Base-by-base conservation (phyloP, 2,888 invertebrate genomes). In the Torymus tubicola region DNA sequence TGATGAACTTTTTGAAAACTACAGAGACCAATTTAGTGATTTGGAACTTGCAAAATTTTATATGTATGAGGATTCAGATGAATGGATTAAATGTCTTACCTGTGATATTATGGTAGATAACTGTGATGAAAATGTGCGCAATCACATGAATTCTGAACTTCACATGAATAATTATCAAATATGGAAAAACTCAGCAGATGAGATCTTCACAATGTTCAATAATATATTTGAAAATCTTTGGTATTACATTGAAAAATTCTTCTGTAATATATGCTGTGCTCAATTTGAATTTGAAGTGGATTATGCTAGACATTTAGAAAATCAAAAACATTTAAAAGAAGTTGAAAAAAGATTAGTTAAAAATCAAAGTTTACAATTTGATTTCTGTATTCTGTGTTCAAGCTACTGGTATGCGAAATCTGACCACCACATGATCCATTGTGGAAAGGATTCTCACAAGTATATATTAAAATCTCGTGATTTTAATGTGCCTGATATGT, bases 321-420 rank as follows among this genome's bases (percentile, higher is more conserved):
- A 52, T 14, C 0, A 1, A 14, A 73, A 64, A 2, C 85, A 86
- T 24, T 18, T 11, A 12, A 11, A 67, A 42, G 68, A 84, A 64
- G 50, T 80, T 0, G 76, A 82, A 68, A 78, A 58, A 60, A 71
- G 70, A 50, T 21, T 73, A 50, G 0, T 57, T 5, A 79, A 21
- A 65, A 65, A 75, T 14, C 81, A 77, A 16, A 61, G 72, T 21
- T 21, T 79, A 67, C 63, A 42, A 52, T 57, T 69, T 74, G 78
- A 83, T 83, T 53, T 84, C 31, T 88, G 88, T 68, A 82, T 86
- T 64, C 58, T 81, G 12, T 88, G 88, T 78, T 85, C 87, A 2
- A 80, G 79, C 8, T 84, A 83, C 63, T 88, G 88, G 88, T 76
- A 85, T 21, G 84, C 81, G 12, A n/a, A 52, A 0, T 12, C 63